Evolutionary conservation across 2,797 vertebrate species (phyloP), one percentile per base, ranked within the genome.

Genomic region (Geotrypetes seraphini): DNA sequence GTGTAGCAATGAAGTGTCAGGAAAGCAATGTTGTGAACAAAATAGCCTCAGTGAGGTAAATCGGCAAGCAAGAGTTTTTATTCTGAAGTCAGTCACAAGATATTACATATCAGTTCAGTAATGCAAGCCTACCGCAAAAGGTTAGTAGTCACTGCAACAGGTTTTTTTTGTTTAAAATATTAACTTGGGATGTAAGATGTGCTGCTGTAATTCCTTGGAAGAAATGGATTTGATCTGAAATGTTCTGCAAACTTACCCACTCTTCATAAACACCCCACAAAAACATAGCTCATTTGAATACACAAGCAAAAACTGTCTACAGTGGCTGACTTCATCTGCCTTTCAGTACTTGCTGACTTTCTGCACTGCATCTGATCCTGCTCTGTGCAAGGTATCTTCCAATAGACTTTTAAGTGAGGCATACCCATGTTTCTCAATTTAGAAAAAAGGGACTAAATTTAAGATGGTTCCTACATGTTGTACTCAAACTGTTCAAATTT

Each of bases 41-140:
- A 63, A 66, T 67, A 55, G 65, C 70, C 68, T 75, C 66, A 73
- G 61, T 73, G 75, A 75, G 69, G 68, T 71, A 60, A 61, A 67
- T 62, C 56, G 54, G 57, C 53, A 63, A 50, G 36, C 53, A 60
- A 69, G 58, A 61, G 51, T 66, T 69, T 57, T 60, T 73, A 57
- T 71, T 68, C 51, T 69, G 69, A n/a, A 52, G 57, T 56, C 64
- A 62, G 64, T 65, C 69, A 50, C 58, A 64, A 63, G 69, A 65
- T 47, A 49, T 60, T 67, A 63, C 63, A 63, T 70, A 69, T 73
- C 69, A 33, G 47, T 45, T 63, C 31, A n/a, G 51, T 55, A 50
- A n/a, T n/a, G n/a, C n/a, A n/a, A n/a, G n/a, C n/a, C n/a, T n/a
- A n/a, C n/a, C n/a, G n/a, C n/a, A n/a, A n/a, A n/a, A n/a, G n/a